These are phyloP conservation scores for Trididemnum miniatum DNA, from an alignment of 23 tunicate genomes.

Conservation along the genomic window DNA sequence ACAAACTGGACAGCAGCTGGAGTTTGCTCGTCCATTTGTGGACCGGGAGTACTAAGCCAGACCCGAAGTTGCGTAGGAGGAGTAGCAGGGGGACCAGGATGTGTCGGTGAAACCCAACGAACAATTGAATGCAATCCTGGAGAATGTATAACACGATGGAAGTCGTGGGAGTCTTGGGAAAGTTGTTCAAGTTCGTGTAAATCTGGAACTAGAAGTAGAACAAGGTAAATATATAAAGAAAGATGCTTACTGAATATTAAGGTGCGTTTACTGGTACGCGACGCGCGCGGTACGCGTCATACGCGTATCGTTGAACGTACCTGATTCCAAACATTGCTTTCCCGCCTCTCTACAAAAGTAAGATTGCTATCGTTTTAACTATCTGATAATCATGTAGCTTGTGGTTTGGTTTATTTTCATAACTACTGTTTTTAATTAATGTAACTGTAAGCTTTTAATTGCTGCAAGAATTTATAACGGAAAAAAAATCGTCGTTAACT, in stretches of 20 bases:
- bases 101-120: constrained; percentile 6
- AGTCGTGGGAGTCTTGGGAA: constrained; percentile 31
- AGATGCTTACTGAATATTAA: too few relatives aligned
- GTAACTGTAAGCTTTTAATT: too few relatives aligned
- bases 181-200: constrained; percentile 30
- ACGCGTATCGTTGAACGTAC: too few relatives aligned
- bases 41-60: constrained; percentile 8
- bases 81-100: constrained; percentile 38
- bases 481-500: too few relatives aligned
- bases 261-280: too few relatives aligned
- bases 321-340: too few relatives aligned
- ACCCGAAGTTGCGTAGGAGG: constrained; percentile 38
- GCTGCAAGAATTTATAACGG: too few relatives aligned
- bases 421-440: neutral
- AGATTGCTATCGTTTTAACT: too few relatives aligned
- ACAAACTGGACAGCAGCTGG: neutral
- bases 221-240: constrained; percentile 26
- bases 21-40: constrained; percentile 30
- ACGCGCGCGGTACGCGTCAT: too few relatives aligned
- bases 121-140: neutral
- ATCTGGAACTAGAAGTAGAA: constrained; percentile 10
- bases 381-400: too few relatives aligned
- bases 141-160: constrained; percentile 30
- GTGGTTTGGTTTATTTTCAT: neutral
- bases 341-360: too few relatives aligned